These are phyloP conservation scores for Podiceps cristatus DNA, from an alignment of 2,113 vertebrate genomes.

Conservation along the genomic window DNA sequence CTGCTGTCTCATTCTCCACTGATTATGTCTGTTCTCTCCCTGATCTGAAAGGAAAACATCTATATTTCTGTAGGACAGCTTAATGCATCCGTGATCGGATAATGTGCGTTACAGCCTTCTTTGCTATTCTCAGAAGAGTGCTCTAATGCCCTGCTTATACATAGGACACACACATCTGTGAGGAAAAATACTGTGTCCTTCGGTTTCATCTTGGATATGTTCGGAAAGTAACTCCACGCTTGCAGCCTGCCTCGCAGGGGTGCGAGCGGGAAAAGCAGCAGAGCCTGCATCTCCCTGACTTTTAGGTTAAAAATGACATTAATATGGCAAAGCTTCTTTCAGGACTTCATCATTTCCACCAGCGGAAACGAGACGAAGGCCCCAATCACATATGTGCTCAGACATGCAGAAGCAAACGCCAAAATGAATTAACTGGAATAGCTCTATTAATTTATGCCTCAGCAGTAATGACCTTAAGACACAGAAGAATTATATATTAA, in stretches of 20 bases:
- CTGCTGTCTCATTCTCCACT: constrained; percentile 5
- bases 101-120: not conserved
- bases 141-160: constrained; percentile 47
- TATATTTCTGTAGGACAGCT: constrained; percentile 43
- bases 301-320: constrained; percentile 60
- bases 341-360: constrained; percentile 34
- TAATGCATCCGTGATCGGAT: constrained; percentile 7
- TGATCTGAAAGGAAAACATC: not conserved
- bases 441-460: constrained; percentile 80
- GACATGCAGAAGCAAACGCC: constrained; percentile 72
- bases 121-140: constrained; percentile 55
- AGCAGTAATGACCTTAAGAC: constrained; percentile 79
- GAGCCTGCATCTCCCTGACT: not conserved
- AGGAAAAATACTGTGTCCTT: constrained; percentile 30
- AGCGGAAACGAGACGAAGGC: not conserved
- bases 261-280: not conserved
- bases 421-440: constrained; percentile 72
- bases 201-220: not conserved
- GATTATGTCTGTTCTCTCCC: not conserved
- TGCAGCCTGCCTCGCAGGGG: not conserved
- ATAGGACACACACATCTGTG: constrained; percentile 34
- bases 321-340: constrained; percentile 33
- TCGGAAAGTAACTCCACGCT: not conserved
- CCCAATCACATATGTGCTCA: constrained; percentile 63
- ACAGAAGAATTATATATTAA: constrained; percentile 79